Evolutionary conservation across 2,888 invertebrate species (phyloP), one percentile per base, ranked within the genome.

Genomic region (Hedychridium roseum): DNA sequence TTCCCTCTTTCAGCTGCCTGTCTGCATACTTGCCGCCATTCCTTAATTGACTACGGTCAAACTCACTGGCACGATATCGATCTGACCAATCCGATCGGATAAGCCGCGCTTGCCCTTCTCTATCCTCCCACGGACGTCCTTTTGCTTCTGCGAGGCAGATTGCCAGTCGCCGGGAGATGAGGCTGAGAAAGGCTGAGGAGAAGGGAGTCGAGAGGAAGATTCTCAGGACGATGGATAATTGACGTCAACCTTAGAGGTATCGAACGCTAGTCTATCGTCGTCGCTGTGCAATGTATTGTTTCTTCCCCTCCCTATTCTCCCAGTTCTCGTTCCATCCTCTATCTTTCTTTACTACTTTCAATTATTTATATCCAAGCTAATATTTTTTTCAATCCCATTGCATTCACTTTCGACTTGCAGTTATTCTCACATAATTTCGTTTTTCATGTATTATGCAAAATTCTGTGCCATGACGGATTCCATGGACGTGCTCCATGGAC

Each of bases 401-500:
- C n/a, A n/a, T n/a, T n/a, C n/a, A n/a, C n/a, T n/a, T n/a, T n/a
- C n/a, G n/a, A n/a, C n/a, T n/a, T n/a, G n/a, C n/a, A n/a, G n/a
- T n/a, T n/a, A n/a, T n/a, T n/a, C n/a, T n/a, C n/a, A n/a, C n/a
- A n/a, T n/a, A n/a, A n/a, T n/a, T n/a, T n/a, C n/a, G n/a, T n/a
- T n/a, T n/a, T n/a, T n/a, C n/a, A n/a, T n/a, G n/a, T n/a, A n/a
- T n/a, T n/a, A n/a, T n/a, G n/a, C n/a, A n/a, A n/a, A n/a, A n/a
- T n/a, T n/a, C n/a, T n/a, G n/a, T n/a, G n/a, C n/a, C n/a, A n/a
- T n/a, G n/a, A n/a, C n/a, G n/a, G n/a, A n/a, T n/a, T n/a, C n/a
- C n/a, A n/a, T n/a, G n/a, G n/a, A 48, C 45, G 48, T 54, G 56
- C 47, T 59, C 62, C 59, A 57, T 62, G 50, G 48, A 48, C 18